A percentile compares a stretch with the other conserved stretches of the same genome.
Conservation (phyloP, 2,113 vertebrate species). For the Bagarius yarrelli region DNA sequence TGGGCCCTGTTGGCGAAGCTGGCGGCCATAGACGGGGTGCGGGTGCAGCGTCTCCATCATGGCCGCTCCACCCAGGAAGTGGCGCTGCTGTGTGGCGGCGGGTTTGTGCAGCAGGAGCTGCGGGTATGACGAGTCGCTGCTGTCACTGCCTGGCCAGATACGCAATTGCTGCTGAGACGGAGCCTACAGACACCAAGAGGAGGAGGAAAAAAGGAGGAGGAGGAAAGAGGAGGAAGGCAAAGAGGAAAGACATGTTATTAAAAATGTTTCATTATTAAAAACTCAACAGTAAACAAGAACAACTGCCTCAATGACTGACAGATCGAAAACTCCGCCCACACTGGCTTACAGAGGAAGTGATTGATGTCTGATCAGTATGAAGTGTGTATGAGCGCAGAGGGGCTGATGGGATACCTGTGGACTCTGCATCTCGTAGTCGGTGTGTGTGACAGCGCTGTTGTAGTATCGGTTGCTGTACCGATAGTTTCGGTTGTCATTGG, state of each 20-base stretch:
- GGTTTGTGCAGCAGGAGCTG: constrained; percentile 88
- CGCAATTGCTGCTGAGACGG: constrained; percentile 83
- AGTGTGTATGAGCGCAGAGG: background rate
- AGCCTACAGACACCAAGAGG: constrained; percentile 64
- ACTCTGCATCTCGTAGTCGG: constrained; percentile 94
- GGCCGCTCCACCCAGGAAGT: constrained; percentile 69
- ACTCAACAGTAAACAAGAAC: background rate
- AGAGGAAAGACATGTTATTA: background rate
- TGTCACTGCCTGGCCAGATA: constrained; percentile 84
- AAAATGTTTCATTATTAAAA: background rate
- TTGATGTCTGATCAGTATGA: background rate
- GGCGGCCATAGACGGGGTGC: constrained; percentile 76
- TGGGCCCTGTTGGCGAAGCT: constrained; percentile 62
- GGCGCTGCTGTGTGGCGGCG: constrained; percentile 80
- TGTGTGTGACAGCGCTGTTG: constrained; percentile 83
- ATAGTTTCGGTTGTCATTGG: constrained; percentile 90
- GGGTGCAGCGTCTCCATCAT: constrained; percentile 77
- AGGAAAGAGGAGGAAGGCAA: background rate
- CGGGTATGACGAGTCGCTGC: constrained; percentile 76
- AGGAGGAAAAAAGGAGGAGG: background rate
- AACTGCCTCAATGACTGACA: background rate
- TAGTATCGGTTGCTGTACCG: constrained; percentile 92
- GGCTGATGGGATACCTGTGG: constrained; percentile 71
- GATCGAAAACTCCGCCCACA: background rate
- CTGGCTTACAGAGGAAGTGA: background rate